Percentiles rank a stretch among this genome's conserved stretches.
Conservation (phyloP, 2,888 invertebrate species). For the Lordiphosa fenestrarum region DNA sequence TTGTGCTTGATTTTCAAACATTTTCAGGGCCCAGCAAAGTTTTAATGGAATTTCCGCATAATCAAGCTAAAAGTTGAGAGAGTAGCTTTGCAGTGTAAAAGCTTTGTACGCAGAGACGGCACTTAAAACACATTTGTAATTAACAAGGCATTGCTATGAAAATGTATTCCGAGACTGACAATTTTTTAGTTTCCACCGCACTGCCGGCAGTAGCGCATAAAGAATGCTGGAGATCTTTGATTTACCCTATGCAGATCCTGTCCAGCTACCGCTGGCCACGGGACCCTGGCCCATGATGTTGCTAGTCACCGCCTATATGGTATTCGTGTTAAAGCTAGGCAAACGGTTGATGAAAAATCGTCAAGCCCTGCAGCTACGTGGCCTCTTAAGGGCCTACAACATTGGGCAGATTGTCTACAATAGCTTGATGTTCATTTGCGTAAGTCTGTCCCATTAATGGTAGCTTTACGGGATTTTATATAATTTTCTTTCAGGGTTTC, state of each 20-base stretch:
- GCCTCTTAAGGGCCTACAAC: slow-evolving; percentile 16
- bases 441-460: not conserved
- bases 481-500: slow-evolving; percentile 2
- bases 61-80: slow-evolving; percentile 53
- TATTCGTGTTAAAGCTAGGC: slow-evolving; percentile 22
- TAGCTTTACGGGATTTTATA: not conserved
- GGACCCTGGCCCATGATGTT: slow-evolving; percentile 8
- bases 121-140: too few relatives aligned
- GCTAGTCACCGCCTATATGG: slow-evolving; percentile 8
- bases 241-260: slow-evolving; percentile 36
- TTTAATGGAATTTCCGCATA: slow-evolving; percentile 68
- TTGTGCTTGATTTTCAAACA: slow-evolving; percentile 66
- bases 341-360: slow-evolving; percentile 16
- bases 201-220: not conserved
- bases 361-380: slow-evolving; percentile 7
- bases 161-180: too few relatives aligned
- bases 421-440: slow-evolving; percentile 4
- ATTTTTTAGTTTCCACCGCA: too few relatives aligned
- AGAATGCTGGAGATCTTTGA: slow-evolving; percentile 35
- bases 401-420: slow-evolving; percentile 26
- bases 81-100: slow-evolving; percentile 4
- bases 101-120: too few relatives aligned
- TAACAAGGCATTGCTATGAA: too few relatives aligned
- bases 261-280: slow-evolving; percentile 18
- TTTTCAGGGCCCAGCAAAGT: slow-evolving; percentile 53